Percentiles rank a stretch among this genome's conserved stretches.
phyloP scores from a whole-genome alignment of 2,113 vertebrate genomes.

The Nyctibius bracteatus region DNA sequence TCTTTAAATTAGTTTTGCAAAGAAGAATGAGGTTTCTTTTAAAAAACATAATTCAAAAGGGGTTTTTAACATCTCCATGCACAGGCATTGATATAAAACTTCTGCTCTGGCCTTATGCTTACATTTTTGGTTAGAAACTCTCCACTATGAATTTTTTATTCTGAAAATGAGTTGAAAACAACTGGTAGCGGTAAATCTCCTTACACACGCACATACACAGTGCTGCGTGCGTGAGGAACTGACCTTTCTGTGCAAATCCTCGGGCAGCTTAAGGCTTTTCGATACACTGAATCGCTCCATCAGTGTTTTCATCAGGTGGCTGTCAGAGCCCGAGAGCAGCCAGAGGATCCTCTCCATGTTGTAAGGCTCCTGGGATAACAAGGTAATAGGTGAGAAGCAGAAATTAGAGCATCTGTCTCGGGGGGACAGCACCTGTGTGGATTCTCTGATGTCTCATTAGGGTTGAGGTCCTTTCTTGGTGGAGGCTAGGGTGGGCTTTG shows the following conservation, averaged over 20 bases:
- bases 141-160: not conserved
- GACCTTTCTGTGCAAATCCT: conserved; percentile 72
- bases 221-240: not conserved
- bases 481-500: not conserved
- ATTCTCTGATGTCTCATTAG: not conserved
- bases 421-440: not conserved
- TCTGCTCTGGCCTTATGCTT: rapidly evolving
- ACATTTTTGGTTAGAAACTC: not conserved
- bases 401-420: rapidly evolving
- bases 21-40: not conserved
- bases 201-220: rapidly evolving
- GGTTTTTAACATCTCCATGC: rapidly evolving
- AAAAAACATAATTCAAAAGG: not conserved
- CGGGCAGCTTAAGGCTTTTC: conserved; percentile 68
- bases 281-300: conserved; percentile 84
- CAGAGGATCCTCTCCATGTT: conserved; percentile 94
- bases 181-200: not conserved
- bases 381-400: not conserved
- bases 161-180: not conserved
- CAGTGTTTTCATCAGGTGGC: conserved; percentile 69
- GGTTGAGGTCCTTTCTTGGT: not conserved
- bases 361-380: conserved; percentile 83
- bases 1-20: not conserved
- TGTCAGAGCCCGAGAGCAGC: conserved; percentile 78
- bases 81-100: not conserved